These are phyloP conservation scores for Penaeus chinensis DNA, from an alignment of 1,140 invertebrate species.

Conservation along the genomic window DNA sequence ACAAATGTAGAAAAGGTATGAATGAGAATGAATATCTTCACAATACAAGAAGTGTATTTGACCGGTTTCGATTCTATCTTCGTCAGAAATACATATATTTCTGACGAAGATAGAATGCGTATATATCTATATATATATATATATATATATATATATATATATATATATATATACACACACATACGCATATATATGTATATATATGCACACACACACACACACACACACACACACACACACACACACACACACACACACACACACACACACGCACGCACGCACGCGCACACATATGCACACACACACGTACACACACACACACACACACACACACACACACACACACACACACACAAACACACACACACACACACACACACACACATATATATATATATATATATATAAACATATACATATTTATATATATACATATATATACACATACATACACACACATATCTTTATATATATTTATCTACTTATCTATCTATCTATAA, in stretches of 20 bases:
- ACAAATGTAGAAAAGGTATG: too few species aligned
- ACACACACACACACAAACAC: neutral
- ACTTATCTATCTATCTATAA: slow-evolving; percentile 1
- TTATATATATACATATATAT: neutral
- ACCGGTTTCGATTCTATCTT: too few species aligned
- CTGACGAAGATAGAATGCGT: too few species aligned
- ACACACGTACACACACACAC: neutral
- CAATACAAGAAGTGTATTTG: too few species aligned
- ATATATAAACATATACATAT: neutral
- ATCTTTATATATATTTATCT: slow-evolving; percentile 9
- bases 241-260: neutral
- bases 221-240: too few species aligned
- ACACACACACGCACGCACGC: neutral
- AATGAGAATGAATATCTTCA: too few species aligned
- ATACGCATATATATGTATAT: slow-evolving; percentile 18
- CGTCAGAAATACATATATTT: too few species aligned
- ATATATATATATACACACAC: neutral
- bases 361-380: neutral
- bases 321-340: neutral
- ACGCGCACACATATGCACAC: neutral
- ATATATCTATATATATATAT: too few species aligned
- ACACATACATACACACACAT: neutral
- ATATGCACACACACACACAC: too few species aligned
- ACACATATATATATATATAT: neutral
- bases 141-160: neutral